These are phyloP conservation scores for Mastomys coucha DNA, from an alignment of 2,113 vertebrate species.

Conservation along the genomic window DNA sequence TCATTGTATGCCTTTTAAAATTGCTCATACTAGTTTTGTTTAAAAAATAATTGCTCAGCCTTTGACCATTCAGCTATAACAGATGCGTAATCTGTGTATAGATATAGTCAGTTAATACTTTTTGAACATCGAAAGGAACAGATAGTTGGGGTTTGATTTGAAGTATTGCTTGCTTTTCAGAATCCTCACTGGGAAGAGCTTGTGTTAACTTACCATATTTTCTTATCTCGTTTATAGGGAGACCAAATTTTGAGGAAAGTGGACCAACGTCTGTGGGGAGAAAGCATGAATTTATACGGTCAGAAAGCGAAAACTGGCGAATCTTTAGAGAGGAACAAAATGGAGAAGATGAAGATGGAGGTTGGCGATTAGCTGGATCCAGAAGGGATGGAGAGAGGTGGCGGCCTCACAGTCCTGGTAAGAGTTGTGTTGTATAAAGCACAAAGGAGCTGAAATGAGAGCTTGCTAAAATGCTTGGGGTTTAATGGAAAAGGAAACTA, in stretches of 20 bases:
- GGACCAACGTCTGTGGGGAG: conserved; percentile 88
- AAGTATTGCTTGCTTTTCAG: not conserved
- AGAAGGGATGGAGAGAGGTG: conserved; percentile 94
- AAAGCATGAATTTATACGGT: conserved; percentile 97
- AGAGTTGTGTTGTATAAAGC: conserved; percentile 70
- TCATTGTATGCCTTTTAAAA: not conserved
- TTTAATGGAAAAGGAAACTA: not conserved
- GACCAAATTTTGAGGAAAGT: conserved; percentile 95
- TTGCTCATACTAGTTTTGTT: not conserved
- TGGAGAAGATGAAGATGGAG: conserved; percentile 96
- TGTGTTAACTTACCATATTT: conserved; percentile 29
- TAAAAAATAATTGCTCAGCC: conserved; percentile 11
- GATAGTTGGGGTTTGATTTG: not conserved
- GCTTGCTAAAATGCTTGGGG: not conserved
- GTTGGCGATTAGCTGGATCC: conserved; percentile 92
- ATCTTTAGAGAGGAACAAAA: conserved; percentile 96
- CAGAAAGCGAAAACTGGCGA: conserved; percentile 98
- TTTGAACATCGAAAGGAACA: not conserved
- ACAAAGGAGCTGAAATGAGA: not conserved
- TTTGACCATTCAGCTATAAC: conserved; percentile 29
- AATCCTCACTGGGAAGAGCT: not conserved
- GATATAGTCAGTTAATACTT: not conserved
- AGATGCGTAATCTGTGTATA: not conserved
- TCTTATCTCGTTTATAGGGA: conserved; percentile 88
- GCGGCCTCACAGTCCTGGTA: conserved; percentile 96